Percentiles rank a stretch among this genome's conserved stretches.
Evolutionary conservation across 2,797 vertebrate genomes (phyloP).

Genomic region (Pangasius sanitwongsei): DNA sequence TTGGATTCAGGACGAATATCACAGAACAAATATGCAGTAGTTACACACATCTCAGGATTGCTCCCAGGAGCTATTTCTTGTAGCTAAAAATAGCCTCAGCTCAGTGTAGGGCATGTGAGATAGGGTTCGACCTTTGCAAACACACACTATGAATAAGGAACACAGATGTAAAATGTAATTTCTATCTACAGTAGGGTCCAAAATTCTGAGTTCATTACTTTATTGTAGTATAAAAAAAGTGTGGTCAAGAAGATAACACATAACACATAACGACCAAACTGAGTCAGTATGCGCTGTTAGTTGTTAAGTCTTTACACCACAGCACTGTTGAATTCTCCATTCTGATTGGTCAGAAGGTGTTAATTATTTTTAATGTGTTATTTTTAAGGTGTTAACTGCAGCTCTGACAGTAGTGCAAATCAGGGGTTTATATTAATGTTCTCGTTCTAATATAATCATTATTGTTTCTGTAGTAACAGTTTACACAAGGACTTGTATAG

Average conservation of each 20-base stretch:
- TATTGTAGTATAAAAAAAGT: neutral
- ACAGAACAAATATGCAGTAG: slow-evolving; percentile 1
- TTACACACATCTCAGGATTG: slow-evolving; percentile 7
- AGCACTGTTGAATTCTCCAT: neutral
- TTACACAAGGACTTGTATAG: neutral
- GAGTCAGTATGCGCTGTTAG: neutral
- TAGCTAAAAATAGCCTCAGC: slow-evolving; percentile 25
- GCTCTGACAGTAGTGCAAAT: neutral
- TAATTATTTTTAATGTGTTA: neutral
- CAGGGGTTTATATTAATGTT: neutral
- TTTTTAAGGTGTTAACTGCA: neutral
- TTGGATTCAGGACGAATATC: slow-evolving; percentile 21
- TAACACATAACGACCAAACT: neutral
- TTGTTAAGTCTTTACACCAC: neutral
- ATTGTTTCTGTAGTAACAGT: neutral
- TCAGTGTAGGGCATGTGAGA: slow-evolving; percentile 5
- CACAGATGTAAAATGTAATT: neutral
- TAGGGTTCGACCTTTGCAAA: neutral
- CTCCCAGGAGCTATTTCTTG: slow-evolving; percentile 7
- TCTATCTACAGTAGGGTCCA: neutral
- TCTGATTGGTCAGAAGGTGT: neutral
- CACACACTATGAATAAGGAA: neutral
- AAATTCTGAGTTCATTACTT: neutral
- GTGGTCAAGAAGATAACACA: neutral
- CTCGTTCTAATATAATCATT: no score